These are phyloP conservation scores for Cheilosia pagana DNA, from an alignment of 2,888 invertebrate species.

Conservation along the genomic window DNA sequence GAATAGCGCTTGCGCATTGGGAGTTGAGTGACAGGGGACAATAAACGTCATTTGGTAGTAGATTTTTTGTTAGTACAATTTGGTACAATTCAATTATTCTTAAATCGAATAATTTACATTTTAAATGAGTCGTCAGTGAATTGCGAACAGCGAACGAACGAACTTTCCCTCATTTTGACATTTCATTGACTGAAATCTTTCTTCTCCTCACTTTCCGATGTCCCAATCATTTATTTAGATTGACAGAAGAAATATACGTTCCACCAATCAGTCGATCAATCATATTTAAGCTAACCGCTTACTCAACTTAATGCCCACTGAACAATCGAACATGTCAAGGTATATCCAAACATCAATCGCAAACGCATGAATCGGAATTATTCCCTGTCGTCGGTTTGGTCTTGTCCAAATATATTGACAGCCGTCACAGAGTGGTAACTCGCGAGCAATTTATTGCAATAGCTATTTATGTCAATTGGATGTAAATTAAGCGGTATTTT, in stretches of 20 bases:
- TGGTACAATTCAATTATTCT: too few relatives aligned
- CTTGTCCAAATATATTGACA: conserved; percentile 30
- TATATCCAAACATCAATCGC: background rate
- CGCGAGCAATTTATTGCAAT: conserved; percentile 32
- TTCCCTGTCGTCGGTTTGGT: background rate
- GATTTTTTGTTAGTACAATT: too few relatives aligned
- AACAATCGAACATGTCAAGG: conserved; percentile 28
- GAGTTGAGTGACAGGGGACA: too few relatives aligned
- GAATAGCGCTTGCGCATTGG: too few relatives aligned
- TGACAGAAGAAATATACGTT: background rate
- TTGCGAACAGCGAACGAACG: too few relatives aligned
- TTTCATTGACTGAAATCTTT: too few relatives aligned
- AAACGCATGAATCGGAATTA: conserved; percentile 1
- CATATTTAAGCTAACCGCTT: conserved; percentile 15
- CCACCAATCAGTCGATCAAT: background rate
- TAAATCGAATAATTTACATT: too few relatives aligned
- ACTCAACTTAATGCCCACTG: conserved; percentile 1
- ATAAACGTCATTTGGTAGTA: too few relatives aligned
- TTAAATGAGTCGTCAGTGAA: too few relatives aligned
- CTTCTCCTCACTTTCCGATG: too few relatives aligned
- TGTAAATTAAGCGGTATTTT: conserved; percentile 54
- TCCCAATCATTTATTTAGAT: too few relatives aligned
- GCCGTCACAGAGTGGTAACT: conserved; percentile 17
- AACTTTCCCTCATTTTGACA: too few relatives aligned
- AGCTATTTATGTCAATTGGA: conserved; percentile 59